phyloP scores from a whole-genome alignment of 2,888 invertebrate species.

The Caenorhabditis sp. region DNA sequence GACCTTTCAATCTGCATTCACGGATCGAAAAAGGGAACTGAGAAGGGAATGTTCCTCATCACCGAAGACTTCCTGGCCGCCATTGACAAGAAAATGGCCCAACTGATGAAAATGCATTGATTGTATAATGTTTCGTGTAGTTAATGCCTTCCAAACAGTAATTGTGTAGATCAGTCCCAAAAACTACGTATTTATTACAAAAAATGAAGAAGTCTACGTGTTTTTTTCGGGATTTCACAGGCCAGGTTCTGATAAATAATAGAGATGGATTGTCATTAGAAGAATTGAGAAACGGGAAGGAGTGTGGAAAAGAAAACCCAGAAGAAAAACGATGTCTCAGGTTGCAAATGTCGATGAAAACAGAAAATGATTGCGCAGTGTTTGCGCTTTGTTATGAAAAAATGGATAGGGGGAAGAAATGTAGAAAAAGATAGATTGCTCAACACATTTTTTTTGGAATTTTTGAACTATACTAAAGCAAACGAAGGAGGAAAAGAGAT shows the following conservation, averaged over 20 bases:
- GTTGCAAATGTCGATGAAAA: no score
- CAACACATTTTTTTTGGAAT: no score
- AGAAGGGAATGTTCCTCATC: conserved; percentile 83
- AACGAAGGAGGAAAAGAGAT: no score
- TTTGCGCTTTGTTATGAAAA: no score
- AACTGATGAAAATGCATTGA: conserved; percentile 61
- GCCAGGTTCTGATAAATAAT: background rate
- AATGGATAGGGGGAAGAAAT: no score
- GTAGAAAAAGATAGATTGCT: no score
- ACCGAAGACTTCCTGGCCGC: conserved; percentile 91
- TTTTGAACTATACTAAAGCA: no score
- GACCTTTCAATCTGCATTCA: conserved; percentile 91
- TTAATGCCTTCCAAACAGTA: conserved; percentile 19
- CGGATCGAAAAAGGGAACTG: conserved; percentile 83
- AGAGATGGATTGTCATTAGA: no score
- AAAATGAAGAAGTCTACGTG: background rate
- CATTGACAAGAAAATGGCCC: conserved; percentile 85
- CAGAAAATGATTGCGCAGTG: no score
- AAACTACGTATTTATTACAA: conserved; percentile 33
- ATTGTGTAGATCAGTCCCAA: background rate
- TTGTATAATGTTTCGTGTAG: conserved; percentile 6
- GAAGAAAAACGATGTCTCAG: no score
- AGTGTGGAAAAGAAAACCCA: no score
- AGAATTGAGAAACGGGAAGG: no score
- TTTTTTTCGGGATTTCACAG: conserved; percentile 6